Conservation (phyloP, 1,140 invertebrate genomes). For the Aphaenogaster rudis region DNA sequence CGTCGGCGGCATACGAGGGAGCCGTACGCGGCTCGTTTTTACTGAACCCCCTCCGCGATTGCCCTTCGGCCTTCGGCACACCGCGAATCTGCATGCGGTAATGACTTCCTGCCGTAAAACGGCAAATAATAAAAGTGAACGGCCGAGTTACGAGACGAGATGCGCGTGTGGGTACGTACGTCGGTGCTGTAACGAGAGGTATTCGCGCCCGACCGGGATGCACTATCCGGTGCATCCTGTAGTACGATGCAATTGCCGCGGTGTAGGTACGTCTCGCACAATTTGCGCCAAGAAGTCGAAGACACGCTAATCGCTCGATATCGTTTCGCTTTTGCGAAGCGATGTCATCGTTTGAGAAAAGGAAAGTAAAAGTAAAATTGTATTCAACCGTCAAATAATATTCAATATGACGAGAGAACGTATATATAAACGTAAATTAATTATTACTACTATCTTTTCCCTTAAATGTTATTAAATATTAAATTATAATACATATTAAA, state of each 20-base stretch:
- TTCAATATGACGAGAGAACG: not conserved
- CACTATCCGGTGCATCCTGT: constrained; percentile 8
- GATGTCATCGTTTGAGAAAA: not conserved
- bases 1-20: constrained; percentile 4
- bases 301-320: not conserved
- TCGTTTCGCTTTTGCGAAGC: too few relatives aligned
- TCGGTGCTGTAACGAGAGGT: constrained; percentile 62
- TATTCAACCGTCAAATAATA: not conserved
- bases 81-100: constrained; percentile 80
- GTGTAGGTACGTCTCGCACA: not conserved
- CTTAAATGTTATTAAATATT: constrained; percentile 5
- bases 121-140: constrained; percentile 76
- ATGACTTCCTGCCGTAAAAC: constrained; percentile 81
- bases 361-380: not conserved
- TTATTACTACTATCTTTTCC: not conserved
- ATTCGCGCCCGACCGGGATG: constrained; percentile 17
- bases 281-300: not conserved
- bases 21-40: constrained; percentile 44
- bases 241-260: not conserved
- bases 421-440: not conserved
- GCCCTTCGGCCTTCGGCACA: constrained; percentile 66
- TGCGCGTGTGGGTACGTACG: constrained; percentile 17
- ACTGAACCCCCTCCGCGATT: constrained; percentile 40
- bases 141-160: constrained; percentile 63
- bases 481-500: not conserved